A percentile compares a stretch with the other conserved stretches of the same genome.
These are phyloP conservation scores for Podarcis raffonei DNA, from an alignment of 2,113 vertebrate species.

Conservation along the genomic window DNA sequence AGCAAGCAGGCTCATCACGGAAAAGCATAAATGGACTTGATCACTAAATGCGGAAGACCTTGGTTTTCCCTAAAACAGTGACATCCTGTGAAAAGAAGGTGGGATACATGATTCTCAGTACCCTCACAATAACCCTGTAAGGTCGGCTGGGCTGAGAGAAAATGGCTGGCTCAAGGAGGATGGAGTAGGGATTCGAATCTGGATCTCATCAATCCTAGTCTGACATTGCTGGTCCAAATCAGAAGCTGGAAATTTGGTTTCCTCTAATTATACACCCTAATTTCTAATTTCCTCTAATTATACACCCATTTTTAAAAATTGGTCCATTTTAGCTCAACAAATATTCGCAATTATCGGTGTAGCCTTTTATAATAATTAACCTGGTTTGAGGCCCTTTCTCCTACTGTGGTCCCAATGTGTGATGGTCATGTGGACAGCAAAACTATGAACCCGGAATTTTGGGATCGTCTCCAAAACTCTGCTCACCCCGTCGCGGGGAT, in stretches of 20 bases:
- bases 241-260: neutral
- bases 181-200: neutral
- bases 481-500: too few relatives aligned
- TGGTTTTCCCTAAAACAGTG: neutral
- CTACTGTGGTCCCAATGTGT: neutral
- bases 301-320: neutral
- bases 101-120: neutral
- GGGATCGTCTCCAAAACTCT: too few relatives aligned
- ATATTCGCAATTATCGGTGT: neutral
- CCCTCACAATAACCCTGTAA: neutral
- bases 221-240: neutral
- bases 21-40: neutral
- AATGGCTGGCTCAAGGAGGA: neutral
- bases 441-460: too few relatives aligned
- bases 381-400: neutral
- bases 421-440: too few relatives aligned
- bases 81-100: neutral
- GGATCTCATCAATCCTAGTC: neutral
- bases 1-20: neutral
- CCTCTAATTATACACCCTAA: neutral
- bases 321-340: neutral
- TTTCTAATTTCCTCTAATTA: neutral
- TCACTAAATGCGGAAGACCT: neutral
- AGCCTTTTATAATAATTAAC: neutral
- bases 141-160: neutral